These are phyloP conservation scores for Brachionus rotundiformis DNA, from an alignment of 1,140 invertebrate species.

Conservation along the genomic window DNA sequence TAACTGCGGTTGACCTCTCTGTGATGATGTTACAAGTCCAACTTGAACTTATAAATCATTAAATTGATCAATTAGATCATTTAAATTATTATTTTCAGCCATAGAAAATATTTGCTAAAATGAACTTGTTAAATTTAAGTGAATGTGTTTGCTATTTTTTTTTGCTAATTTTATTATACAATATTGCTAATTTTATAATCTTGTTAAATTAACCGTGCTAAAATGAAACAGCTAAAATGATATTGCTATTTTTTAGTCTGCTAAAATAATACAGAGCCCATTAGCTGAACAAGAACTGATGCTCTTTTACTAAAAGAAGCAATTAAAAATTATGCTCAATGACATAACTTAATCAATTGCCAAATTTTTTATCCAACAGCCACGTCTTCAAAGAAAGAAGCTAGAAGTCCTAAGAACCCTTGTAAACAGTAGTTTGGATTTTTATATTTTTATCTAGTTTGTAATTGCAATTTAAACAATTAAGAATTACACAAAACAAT, in stretches of 20 bases:
- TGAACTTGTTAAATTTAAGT: conserved; percentile 1
- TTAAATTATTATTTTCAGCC: not conserved
- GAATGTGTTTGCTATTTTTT: not conserved
- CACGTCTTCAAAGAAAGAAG: too few species aligned
- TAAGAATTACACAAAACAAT: too few species aligned
- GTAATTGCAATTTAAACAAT: too few species aligned
- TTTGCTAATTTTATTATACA: not conserved
- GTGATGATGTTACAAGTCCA: not conserved
- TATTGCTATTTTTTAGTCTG: conserved; percentile 10
- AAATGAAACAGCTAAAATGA: not conserved
- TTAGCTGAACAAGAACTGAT: too few species aligned
- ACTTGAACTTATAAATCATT: conserved; percentile 5
- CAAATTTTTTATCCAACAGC: too few species aligned
- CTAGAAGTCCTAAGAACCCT: too few species aligned
- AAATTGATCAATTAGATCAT: conserved; percentile 4
- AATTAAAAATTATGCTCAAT: too few species aligned
- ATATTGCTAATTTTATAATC: not conserved
- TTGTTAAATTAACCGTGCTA: not conserved
- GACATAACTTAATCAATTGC: too few species aligned
- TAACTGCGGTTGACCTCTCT: not conserved
- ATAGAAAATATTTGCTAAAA: conserved; percentile 3
- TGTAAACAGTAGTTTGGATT: too few species aligned
- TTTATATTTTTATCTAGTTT: too few species aligned
- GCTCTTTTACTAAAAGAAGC: too few species aligned
- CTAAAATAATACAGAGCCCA: conserved; percentile 30